These are phyloP conservation scores for Fringilla coelebs DNA, from an alignment of 2,797 vertebrate genomes.

Conservation along the genomic window DNA sequence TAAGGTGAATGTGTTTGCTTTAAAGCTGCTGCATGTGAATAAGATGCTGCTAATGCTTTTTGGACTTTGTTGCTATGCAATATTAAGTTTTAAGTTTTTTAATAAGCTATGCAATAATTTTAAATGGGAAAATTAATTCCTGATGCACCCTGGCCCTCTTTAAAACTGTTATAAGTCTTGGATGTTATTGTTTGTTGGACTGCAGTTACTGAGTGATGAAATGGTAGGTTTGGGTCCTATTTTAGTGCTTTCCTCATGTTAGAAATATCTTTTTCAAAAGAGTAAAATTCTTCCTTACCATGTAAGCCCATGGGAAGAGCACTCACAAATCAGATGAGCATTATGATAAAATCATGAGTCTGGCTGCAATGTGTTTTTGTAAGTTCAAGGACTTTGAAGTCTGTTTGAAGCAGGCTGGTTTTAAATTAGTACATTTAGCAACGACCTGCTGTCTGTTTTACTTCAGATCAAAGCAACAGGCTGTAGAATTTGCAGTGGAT, in stretches of 20 bases:
- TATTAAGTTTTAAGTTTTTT: background rate
- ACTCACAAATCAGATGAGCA: background rate
- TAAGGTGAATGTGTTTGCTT: background rate
- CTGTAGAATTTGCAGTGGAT: background rate
- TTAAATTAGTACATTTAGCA: background rate
- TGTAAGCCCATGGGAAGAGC: background rate
- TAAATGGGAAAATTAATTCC: background rate
- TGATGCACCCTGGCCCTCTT: background rate
- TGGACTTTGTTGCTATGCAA: background rate
- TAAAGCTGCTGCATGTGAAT: background rate
- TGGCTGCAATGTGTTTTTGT: background rate
- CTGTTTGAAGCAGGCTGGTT: background rate
- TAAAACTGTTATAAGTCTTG: background rate
- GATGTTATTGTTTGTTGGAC: background rate
- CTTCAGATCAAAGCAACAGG: background rate
- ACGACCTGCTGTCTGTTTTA: background rate
- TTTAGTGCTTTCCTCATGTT: background rate
- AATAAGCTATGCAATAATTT: background rate
- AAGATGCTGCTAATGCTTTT: background rate
- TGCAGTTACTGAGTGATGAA: background rate
- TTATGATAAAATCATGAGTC: background rate
- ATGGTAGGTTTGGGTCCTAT: background rate
- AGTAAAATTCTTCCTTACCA: background rate
- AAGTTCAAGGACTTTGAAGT: background rate
- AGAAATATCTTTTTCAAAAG: background rate